Conservation (phyloP, 2,113 vertebrate genomes). For the Bubalus kerabau region DNA sequence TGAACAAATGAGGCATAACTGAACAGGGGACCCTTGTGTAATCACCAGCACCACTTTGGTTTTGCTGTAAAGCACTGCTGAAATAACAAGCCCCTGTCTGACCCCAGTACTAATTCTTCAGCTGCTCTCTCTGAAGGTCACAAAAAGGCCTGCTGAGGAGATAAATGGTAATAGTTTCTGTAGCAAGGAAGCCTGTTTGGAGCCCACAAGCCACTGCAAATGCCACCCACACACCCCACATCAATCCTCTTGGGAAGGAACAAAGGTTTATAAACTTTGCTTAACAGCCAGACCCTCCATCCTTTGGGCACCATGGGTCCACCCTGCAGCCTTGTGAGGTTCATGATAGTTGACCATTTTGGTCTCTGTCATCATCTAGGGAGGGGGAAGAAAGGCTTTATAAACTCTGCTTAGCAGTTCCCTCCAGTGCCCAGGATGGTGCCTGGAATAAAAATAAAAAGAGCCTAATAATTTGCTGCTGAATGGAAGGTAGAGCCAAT, state of each 20-base stretch:
- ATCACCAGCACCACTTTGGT: rapidly evolving
- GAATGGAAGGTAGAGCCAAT: not conserved
- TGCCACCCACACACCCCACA: not conserved
- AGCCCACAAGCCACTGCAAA: not conserved
- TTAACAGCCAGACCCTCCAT: not conserved
- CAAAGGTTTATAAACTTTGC: constrained; percentile 1
- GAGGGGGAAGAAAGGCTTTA: not conserved
- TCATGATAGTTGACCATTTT: not conserved
- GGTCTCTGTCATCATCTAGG: not conserved
- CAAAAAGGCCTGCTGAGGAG: not conserved
- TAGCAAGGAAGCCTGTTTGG: not conserved
- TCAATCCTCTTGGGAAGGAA: not conserved
- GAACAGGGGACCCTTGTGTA: not conserved
- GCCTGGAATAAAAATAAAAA: not conserved
- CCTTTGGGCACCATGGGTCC: not conserved
- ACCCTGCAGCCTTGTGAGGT: not conserved
- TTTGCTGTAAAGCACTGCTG: not conserved
- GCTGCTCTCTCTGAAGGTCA: constrained; percentile 32
- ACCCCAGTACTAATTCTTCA: not conserved
- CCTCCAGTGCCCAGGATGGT: rapidly evolving
- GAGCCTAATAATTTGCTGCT: not conserved
- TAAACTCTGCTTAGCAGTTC: not conserved
- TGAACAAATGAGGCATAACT: not conserved
- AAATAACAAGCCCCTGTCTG: not conserved
- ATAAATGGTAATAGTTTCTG: constrained; percentile 6